A percentile compares a stretch with the other conserved stretches of the same genome.
Conservation (phyloP, 2,888 invertebrate genomes). For the Trichopoda pennipes region DNA sequence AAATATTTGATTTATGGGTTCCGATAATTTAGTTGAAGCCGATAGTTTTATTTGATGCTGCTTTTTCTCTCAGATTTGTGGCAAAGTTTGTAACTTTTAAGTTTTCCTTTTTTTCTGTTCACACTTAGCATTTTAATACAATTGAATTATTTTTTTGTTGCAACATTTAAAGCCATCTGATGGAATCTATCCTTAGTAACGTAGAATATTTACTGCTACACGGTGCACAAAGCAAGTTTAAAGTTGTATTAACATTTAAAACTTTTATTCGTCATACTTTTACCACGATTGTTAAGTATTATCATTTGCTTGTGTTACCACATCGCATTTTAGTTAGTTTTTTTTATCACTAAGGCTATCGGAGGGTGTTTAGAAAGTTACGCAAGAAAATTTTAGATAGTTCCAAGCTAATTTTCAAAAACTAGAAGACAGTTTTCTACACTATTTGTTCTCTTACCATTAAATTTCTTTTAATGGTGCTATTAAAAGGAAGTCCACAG, state of each 20-base stretch:
- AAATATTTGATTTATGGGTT: slow-evolving; percentile 76
- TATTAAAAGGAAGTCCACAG: no score
- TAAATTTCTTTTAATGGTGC: no score
- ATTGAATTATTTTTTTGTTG: slow-evolving; percentile 40
- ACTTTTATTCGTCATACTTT: neutral
- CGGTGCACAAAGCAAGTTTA: slow-evolving; percentile 7
- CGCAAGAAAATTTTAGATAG: no score
- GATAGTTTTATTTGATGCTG: slow-evolving; percentile 71
- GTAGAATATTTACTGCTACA: neutral
- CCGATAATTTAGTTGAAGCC: slow-evolving; percentile 78
- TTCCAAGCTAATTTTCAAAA: no score
- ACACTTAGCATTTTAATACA: slow-evolving; percentile 47
- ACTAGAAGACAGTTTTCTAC: no score
- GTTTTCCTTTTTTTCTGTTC: slow-evolving; percentile 16
- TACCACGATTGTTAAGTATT: neutral
- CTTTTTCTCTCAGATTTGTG: slow-evolving; percentile 25
- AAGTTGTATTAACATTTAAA: slow-evolving; percentile 6
- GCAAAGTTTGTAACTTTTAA: slow-evolving; percentile 23
- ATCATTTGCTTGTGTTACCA: neutral
- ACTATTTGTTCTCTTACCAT: no score
- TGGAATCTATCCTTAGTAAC: slow-evolving; percentile 3
- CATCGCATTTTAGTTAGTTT: no score
- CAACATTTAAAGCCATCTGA: slow-evolving; percentile 20
- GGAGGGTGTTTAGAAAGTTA: no score
- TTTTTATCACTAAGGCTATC: no score